Base-by-base conservation (phyloP, 1,140 invertebrate species). In the Glomeris maerens region DNA sequence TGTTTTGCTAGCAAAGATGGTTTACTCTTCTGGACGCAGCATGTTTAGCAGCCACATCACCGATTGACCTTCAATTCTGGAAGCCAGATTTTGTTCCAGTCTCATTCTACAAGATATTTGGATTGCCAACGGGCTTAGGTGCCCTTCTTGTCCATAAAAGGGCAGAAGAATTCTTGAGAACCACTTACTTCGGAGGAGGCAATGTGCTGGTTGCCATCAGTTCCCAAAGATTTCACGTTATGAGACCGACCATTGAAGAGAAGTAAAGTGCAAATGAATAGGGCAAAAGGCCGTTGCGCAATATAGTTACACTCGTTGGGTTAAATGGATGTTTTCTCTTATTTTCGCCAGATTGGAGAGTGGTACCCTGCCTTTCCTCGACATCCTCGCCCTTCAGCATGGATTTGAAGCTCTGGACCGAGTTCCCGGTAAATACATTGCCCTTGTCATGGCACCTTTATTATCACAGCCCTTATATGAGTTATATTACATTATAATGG, bases 51-150 rank as follows among this genome's bases (percentile, higher is more conserved):
- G 74, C 80, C n/a, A 88, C 84, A 27, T 87, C 76, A 66, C 67
- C 68, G 20, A 68, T 97, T 41, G 78, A 96, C 72, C 70, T 97
- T 38, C 72, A 73, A 0, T 50, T 60, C 13, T 72, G 70, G 38
- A 77, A 81, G 54, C 84, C 90, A 20, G 89, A 97, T 68, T 97
- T 95, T 74, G 77, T 95, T 0, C 78, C 78, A 45, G 29, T 97
- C 3, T 97, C 93, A 1, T 97, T 97, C 71, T 97, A 97, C 69
- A 98, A 98, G 75, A 88, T 98, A 60, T 96, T 98, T 73, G 94
- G 94, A 2, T 95, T 83, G 70, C 93, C 94, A 3, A 95, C 91
- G 50, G 93, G 75, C 23, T 39, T 77, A 45, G 93, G 92, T 26
- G 89, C 86, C 29, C 64, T 97, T 2, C 59, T 97, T 42, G 79